Evolutionary conservation across 2,797 vertebrate species (phyloP).

Genomic region (Crocodylus rhombifer): DNA sequence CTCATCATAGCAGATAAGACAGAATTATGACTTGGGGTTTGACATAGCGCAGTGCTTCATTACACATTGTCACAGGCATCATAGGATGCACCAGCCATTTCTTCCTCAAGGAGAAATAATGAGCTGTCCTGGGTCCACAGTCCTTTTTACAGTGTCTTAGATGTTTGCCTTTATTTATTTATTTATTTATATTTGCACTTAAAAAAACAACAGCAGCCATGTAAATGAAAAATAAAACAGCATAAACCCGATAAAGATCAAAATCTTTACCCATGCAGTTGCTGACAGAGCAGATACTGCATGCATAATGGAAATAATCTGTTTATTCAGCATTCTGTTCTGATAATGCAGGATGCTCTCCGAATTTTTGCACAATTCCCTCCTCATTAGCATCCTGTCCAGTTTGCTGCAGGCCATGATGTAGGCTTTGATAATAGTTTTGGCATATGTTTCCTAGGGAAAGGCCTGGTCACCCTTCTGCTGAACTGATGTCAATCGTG

Average conservation of each 20-base stretch:
- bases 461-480: conserved; percentile 60
- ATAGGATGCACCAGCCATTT: conserved; percentile 54
- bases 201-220: conserved; percentile 3
- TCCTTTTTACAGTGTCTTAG: conserved; percentile 56
- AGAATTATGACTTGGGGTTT: conserved; percentile 39
- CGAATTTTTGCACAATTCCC: conserved; percentile 35
- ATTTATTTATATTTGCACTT: conserved; percentile 24
- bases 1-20: conserved; percentile 49
- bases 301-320: conserved; percentile 41
- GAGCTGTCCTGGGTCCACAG: conserved; percentile 62
- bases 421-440: conserved; percentile 62
- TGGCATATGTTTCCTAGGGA: conserved; percentile 72
- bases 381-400: conserved; percentile 59
- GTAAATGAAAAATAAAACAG: conserved; percentile 37
- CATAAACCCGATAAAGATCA: conserved; percentile 59
- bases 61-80: conserved; percentile 66
- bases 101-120: conserved; percentile 72
- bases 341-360: background rate
- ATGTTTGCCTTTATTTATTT: conserved; percentile 35
- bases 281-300: conserved; percentile 32
- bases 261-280: background rate
- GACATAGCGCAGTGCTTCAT: conserved; percentile 59
- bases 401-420: conserved; percentile 65
- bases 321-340: conserved; percentile 53
- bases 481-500: conserved; percentile 50